Percentiles rank a stretch among this genome's conserved stretches.
Conservation (phyloP, 1,140 invertebrate genomes). For the Conopomorpha cramerella region DNA sequence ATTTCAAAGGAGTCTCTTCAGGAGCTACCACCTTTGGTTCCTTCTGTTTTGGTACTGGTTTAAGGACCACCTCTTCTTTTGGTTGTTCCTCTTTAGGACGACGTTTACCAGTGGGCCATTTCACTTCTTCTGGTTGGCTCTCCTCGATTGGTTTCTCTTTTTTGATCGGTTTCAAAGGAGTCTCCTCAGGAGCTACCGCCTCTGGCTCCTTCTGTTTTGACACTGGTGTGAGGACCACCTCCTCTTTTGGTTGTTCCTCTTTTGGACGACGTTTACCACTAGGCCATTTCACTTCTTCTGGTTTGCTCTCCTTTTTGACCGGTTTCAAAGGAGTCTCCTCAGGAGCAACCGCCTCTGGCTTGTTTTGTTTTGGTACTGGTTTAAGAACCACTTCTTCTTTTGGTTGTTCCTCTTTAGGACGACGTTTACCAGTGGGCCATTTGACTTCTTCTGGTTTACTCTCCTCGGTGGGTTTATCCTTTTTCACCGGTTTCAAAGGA, state of each 20-base stretch:
- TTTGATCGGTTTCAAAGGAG: constrained; percentile 1
- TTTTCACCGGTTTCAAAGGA: constrained; percentile 1
- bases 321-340: no score
- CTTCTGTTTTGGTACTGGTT: constrained; percentile 11
- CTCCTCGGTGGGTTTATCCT: constrained; percentile 2
- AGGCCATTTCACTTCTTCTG: constrained; percentile 29
- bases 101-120: constrained; percentile 5
- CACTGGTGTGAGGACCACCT: constrained; percentile 49
- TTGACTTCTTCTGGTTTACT: no score
- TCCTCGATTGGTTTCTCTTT: constrained; percentile 3
- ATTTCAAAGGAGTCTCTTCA: no score
- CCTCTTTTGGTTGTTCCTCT: constrained; percentile 45
- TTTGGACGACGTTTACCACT: constrained; percentile 21
- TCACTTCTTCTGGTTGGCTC: constrained; percentile 6
- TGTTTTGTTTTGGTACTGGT: no score
- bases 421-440: no score
- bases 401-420: no score
- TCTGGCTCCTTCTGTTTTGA: constrained; percentile 27
- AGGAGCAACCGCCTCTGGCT: no score
- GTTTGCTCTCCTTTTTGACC: constrained; percentile 21
- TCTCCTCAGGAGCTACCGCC: constrained; percentile 13
- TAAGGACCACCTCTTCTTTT: constrained; percentile 8
- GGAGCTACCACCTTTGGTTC: constrained; percentile 5
- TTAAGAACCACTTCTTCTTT: no score
- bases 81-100: constrained; percentile 3